These are phyloP conservation scores for Hylaeus volcanicus DNA, from an alignment of 1,140 invertebrate species.

Conservation along the genomic window DNA sequence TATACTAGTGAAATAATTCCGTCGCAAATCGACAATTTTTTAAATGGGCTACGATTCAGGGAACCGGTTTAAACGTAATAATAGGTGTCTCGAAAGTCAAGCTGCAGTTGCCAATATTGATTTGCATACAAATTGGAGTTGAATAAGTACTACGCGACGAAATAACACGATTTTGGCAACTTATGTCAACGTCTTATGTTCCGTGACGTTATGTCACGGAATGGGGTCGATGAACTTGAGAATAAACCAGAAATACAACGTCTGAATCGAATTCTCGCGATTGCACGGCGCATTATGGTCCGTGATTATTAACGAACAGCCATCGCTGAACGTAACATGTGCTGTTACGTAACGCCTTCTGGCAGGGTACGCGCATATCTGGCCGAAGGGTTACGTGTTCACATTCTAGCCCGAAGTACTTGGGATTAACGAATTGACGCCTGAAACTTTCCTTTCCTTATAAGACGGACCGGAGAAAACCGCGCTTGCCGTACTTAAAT, in stretches of 20 bases:
- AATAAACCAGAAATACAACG: conserved; percentile 7
- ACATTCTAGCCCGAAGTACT: conserved; percentile 34
- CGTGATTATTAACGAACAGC: conserved; percentile 19
- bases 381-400: conserved; percentile 26
- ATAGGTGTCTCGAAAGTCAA: too few species aligned
- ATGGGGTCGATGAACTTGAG: conserved; percentile 57
- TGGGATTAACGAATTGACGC: conserved; percentile 62
- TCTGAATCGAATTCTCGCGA: conserved; percentile 49
- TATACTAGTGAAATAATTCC: too few species aligned
- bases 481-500: conserved; percentile 27
- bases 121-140: too few species aligned
- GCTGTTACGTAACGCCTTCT: conserved; percentile 33
- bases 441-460: conserved; percentile 65
- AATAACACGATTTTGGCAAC: too few species aligned
- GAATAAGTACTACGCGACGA: too few species aligned
- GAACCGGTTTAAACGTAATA: too few species aligned
- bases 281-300: conserved; percentile 26
- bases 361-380: conserved; percentile 24
- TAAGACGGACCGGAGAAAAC: conserved; percentile 51
- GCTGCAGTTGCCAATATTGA: too few species aligned
- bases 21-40: too few species aligned
- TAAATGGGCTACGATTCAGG: too few species aligned
- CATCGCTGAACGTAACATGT: conserved; percentile 16
- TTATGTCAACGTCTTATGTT: too few species aligned
- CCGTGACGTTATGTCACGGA: conserved; percentile 37